A percentile compares a stretch with the other conserved stretches of the same genome.
phyloP scores from a whole-genome alignment of 1,140 invertebrate species.

The Anastatus disparis region DNA sequence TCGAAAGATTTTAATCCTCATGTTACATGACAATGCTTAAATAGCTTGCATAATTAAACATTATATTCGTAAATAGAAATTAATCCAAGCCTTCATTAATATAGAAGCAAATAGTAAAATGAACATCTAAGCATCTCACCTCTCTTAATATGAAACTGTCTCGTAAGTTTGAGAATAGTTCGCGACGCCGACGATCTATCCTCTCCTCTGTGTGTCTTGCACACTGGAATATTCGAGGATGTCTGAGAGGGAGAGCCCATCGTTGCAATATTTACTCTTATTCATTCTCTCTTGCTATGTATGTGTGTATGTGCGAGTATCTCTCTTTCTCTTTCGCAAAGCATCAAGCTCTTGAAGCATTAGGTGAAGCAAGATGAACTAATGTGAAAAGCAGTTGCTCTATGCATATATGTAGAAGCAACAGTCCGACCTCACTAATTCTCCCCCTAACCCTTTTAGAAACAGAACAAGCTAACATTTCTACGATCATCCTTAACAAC shows the following conservation, averaged over 20 bases:
- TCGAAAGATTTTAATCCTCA: too few species aligned
- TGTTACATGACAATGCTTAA: not conserved
- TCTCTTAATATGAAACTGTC: constrained; percentile 14
- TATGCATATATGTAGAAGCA: too few species aligned
- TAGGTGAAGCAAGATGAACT: too few species aligned
- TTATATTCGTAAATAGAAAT: constrained; percentile 12
- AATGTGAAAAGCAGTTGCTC: too few species aligned
- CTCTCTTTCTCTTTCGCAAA: too few species aligned
- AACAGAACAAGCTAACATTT: too few species aligned
- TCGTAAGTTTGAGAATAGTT: constrained; percentile 30
- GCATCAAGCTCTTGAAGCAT: too few species aligned
- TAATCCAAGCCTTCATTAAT: constrained; percentile 24
- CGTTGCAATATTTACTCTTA: not conserved
- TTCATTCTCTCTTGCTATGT: not conserved
- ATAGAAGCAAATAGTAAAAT: not conserved
- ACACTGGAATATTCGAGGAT: not conserved
- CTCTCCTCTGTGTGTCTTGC: not conserved
- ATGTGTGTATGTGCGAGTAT: too few species aligned
- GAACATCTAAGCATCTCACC: not conserved
- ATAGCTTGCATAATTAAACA: not conserved
- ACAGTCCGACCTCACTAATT: constrained; percentile 38
- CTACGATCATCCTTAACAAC: constrained; percentile 33
- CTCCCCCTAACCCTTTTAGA: constrained; percentile 35
- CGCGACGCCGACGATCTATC: constrained; percentile 17
- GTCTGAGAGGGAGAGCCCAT: not conserved